These are phyloP conservation scores for Acheta domesticus DNA, from an alignment of 2,888 invertebrate genomes.

Conservation along the genomic window DNA sequence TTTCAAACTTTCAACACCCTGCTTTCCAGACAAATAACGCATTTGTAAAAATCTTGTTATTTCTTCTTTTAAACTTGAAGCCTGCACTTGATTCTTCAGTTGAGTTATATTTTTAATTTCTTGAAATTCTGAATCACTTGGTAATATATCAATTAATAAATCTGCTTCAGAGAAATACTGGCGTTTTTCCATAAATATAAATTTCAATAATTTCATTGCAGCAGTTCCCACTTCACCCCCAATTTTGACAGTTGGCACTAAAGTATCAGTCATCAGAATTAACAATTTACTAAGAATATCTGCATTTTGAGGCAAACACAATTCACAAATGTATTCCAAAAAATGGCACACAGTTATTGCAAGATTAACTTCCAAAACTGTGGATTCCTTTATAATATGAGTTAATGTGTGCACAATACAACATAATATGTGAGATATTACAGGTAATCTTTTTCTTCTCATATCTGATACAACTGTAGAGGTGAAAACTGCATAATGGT, in stretches of 20 bases:
- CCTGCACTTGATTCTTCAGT: background rate
- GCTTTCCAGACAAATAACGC: background rate
- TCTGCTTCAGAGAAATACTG: background rate
- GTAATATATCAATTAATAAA: background rate
- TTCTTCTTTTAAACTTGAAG: background rate
- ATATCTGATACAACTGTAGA: slow-evolving; percentile 46
- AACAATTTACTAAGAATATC: slow-evolving; percentile 18
- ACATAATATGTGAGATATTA: slow-evolving; percentile 27
- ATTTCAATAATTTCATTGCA: background rate
- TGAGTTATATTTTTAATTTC: background rate
- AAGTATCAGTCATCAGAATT: background rate
- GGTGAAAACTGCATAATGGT: slow-evolving; percentile 56
- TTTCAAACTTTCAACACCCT: background rate
- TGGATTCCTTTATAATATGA: slow-evolving; percentile 21
- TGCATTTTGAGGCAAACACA: slow-evolving; percentile 27
- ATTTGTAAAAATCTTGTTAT: background rate
- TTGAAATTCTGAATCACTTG: background rate
- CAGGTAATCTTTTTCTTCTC: background rate
- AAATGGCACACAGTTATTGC: slow-evolving; percentile 30
- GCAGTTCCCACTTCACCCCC: background rate
- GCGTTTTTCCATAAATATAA: background rate
- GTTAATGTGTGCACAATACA: slow-evolving; percentile 30
- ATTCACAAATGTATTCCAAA: slow-evolving; percentile 24
- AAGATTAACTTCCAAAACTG: slow-evolving; percentile 4
- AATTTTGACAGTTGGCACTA: background rate